These are phyloP conservation scores for Coenonympha arcania DNA, from an alignment of 2,888 invertebrate species.

Conservation along the genomic window DNA sequence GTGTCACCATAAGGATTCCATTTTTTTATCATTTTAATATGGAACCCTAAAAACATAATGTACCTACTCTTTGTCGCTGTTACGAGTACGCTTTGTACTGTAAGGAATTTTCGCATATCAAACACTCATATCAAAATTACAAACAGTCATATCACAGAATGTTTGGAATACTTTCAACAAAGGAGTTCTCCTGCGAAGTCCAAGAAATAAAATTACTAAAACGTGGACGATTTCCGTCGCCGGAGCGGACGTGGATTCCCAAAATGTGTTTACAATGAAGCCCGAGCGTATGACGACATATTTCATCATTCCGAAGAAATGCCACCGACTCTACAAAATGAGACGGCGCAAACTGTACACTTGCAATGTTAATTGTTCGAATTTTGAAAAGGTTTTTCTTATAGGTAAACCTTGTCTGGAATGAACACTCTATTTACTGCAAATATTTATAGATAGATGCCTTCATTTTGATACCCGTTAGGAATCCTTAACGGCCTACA, in stretches of 20 bases:
- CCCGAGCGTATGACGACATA: slow-evolving; percentile 56
- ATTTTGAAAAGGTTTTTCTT: too few species aligned
- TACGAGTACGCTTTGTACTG: neutral
- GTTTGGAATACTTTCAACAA: slow-evolving; percentile 35
- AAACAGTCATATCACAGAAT: slow-evolving; percentile 20
- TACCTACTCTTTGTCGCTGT: too few species aligned
- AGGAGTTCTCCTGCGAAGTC: slow-evolving; percentile 42
- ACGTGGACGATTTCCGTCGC: slow-evolving; percentile 52
- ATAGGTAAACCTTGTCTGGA: too few species aligned
- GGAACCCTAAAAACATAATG: too few species aligned
- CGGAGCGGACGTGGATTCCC: slow-evolving; percentile 55
- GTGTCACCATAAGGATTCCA: too few species aligned
- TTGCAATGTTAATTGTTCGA: slow-evolving; percentile 11
- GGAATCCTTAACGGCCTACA: too few species aligned
- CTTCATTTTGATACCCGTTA: too few species aligned
- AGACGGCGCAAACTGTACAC: slow-evolving; percentile 50
- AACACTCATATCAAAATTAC: slow-evolving; percentile 12
- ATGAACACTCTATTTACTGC: neutral
- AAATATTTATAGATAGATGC: too few species aligned
- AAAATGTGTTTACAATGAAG: slow-evolving; percentile 72
- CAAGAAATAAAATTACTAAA: slow-evolving; percentile 52
- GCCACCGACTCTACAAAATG: slow-evolving; percentile 51
- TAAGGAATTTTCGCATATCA: slow-evolving; percentile 6
- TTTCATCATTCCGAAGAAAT: slow-evolving; percentile 68
- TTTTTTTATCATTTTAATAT: too few species aligned